A percentile compares a stretch with the other conserved stretches of the same genome.
Evolutionary conservation across 2,797 vertebrate species (phyloP).

Genomic region (Pelodytes ibericus): DNA sequence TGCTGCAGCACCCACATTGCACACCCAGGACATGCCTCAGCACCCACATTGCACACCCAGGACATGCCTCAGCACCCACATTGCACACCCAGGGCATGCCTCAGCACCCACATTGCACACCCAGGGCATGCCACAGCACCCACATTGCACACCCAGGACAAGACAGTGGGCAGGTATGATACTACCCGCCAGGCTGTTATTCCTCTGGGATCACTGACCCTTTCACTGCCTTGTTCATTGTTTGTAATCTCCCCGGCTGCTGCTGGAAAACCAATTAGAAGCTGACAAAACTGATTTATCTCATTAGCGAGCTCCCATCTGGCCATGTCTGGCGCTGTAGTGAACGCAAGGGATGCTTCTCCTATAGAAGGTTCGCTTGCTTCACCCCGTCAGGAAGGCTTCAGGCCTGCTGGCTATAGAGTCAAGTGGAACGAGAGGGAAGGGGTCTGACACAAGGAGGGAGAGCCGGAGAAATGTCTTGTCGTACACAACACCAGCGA

Average conservation of each 20-base stretch:
- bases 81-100: no score
- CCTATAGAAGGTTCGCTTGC: neutral
- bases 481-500: no score
- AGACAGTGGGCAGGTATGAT: no score
- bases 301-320: constrained; percentile 67
- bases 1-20: no score
- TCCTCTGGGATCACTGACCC: constrained; percentile 25
- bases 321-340: constrained; percentile 54
- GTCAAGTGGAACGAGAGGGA: constrained; percentile 6
- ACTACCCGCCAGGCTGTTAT: constrained; percentile 16
- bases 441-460: neutral
- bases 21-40: no score
- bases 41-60: no score
- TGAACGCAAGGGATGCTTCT: constrained; percentile 13
- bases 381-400: constrained; percentile 1
- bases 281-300: constrained; percentile 64
- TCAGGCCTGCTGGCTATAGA: neutral
- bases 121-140: no score
- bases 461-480: no score
- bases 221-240: constrained; percentile 47
- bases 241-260: constrained; percentile 59
- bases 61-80: no score
- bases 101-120: no score
- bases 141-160: no score
- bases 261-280: constrained; percentile 64